phyloP scores from a whole-genome alignment of 1,140 invertebrate genomes.

The Latrodectus geometricus region DNA sequence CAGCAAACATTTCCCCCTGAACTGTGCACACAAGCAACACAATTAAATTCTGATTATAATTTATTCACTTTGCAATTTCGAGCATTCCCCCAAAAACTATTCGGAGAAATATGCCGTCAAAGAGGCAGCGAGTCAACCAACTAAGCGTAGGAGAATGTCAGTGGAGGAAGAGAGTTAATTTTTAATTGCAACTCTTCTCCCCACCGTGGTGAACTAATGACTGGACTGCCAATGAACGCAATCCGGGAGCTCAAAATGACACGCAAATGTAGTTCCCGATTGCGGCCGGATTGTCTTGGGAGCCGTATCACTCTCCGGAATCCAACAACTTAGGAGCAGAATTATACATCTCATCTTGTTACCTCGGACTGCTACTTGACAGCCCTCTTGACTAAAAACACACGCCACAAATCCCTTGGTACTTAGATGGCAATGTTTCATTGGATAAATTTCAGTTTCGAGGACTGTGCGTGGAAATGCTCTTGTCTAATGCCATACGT shows the following conservation, averaged over 20 bases:
- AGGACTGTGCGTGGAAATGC: too few species aligned
- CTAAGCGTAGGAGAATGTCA: constrained; percentile 30
- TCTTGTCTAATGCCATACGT: too few species aligned
- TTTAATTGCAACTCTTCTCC: constrained; percentile 50
- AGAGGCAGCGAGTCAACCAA: constrained; percentile 7
- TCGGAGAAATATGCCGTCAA: constrained; percentile 5
- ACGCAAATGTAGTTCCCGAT: constrained; percentile 57
- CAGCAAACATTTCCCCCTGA: neutral
- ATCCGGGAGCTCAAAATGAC: constrained; percentile 47
- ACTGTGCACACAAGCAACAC: neutral
- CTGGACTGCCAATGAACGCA: constrained; percentile 53
- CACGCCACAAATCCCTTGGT: constrained; percentile 34
- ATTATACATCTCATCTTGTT: constrained; percentile 46
- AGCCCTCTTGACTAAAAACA: constrained; percentile 31
- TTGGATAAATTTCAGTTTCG: neutral
- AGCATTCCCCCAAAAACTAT: constrained; percentile 14
- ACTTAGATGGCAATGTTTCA: neutral
- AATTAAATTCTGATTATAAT: constrained; percentile 3
- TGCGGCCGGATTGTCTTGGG: constrained; percentile 50
- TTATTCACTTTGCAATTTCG: constrained; percentile 2
- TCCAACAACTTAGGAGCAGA: constrained; percentile 35
- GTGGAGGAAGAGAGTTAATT: constrained; percentile 38
- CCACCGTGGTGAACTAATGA: constrained; percentile 42
- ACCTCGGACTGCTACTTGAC: constrained; percentile 30
- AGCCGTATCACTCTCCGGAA: constrained; percentile 32